These are phyloP conservation scores for Amyelois transitella DNA, from an alignment of 1,140 invertebrate genomes.

Conservation along the genomic window DNA sequence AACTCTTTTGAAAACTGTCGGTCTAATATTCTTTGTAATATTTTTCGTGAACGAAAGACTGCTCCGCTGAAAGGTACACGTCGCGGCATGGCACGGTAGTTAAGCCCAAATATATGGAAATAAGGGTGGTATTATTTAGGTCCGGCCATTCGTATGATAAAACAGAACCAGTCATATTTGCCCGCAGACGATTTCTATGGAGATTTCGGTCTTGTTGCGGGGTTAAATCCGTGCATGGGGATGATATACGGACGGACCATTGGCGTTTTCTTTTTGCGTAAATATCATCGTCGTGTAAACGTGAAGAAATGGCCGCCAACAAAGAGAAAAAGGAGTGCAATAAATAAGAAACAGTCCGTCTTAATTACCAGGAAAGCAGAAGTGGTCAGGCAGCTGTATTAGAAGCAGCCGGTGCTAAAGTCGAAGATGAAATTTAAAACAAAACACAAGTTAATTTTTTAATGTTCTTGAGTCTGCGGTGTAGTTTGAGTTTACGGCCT, in stretches of 20 bases:
- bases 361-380: conserved; percentile 39
- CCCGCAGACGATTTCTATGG: conserved; percentile 66
- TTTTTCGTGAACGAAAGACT: conserved; percentile 38
- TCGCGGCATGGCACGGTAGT: conserved; percentile 47
- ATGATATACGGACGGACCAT: conserved; percentile 53
- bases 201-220: conserved; percentile 66
- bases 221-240: conserved; percentile 58
- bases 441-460: conserved; percentile 48
- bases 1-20: conserved; percentile 8
- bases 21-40: conserved; percentile 19
- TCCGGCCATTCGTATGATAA: conserved; percentile 69
- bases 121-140: conserved; percentile 63
- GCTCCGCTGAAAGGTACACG: conserved; percentile 26
- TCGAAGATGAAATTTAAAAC: conserved; percentile 41
- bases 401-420: conserved; percentile 21
- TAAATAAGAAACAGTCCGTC: conserved; percentile 9
- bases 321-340: neutral
- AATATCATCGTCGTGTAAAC: conserved; percentile 38
- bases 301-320: conserved; percentile 25
- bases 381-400: conserved; percentile 11
- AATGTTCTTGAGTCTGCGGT: conserved; percentile 27
- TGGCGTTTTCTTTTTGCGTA: conserved; percentile 36
- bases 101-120: conserved; percentile 55
- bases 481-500: conserved; percentile 35
- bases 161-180: conserved; percentile 63